Evolutionary conservation across 2,888 invertebrate genomes (phyloP).

Genomic region (Pyralis farinalis): DNA sequence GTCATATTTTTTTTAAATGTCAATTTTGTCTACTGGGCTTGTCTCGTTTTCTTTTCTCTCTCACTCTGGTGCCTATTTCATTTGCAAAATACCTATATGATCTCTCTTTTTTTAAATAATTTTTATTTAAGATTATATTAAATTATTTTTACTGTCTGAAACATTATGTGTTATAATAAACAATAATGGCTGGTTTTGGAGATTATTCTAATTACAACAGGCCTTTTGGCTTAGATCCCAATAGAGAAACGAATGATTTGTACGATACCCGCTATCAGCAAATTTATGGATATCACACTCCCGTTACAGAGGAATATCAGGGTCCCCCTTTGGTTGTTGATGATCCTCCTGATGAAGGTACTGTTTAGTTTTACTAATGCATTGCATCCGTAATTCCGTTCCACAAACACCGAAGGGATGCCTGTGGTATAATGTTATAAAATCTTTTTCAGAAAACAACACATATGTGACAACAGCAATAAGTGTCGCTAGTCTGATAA

Average conservation of each 20-base stretch:
- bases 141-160: constrained; percentile 1
- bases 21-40: no score
- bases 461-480: constrained; percentile 90
- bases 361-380: no score
- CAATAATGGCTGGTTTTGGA: constrained; percentile 71
- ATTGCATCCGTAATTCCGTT: no score
- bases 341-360: constrained; percentile 69
- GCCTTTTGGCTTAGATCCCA: constrained; percentile 67
- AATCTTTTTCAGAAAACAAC: constrained; percentile 67
- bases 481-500: constrained; percentile 91
- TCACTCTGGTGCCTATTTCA: no score
- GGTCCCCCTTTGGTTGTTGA: constrained; percentile 75
- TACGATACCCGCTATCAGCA: constrained; percentile 75
- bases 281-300: constrained; percentile 73
- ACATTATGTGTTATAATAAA: constrained; percentile 6
- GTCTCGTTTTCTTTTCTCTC: no score
- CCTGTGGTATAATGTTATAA: no score
- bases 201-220: constrained; percentile 67
- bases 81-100: no score
- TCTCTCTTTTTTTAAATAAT: no score
- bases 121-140: no score
- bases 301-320: constrained; percentile 70
- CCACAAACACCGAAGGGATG: no score
- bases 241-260: constrained; percentile 66
- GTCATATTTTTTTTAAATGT: no score